phyloP scores from a whole-genome alignment of 1,140 invertebrate genomes.

The Caenorhabditis remanei region DNA sequence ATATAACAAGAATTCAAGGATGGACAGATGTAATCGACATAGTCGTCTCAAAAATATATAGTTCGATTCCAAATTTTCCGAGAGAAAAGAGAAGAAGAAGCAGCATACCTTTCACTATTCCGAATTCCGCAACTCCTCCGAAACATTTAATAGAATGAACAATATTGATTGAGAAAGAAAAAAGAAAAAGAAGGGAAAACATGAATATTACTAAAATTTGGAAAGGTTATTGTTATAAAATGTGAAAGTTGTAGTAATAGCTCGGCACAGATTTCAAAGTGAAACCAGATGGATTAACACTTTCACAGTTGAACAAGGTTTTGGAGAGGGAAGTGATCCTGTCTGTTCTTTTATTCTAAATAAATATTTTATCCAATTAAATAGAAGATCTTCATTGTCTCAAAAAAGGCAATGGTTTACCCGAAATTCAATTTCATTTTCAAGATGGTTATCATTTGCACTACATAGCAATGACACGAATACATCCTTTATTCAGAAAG shows the following conservation, averaged over 20 bases:
- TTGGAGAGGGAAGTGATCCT: neutral
- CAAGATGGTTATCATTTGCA: no score
- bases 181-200: neutral
- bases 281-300: conserved; percentile 51
- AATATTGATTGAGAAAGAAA: neutral
- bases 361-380: no score
- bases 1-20: conserved; percentile 32
- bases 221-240: neutral
- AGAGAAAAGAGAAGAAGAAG: neutral
- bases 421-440: no score
- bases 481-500: no score
- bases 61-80: neutral
- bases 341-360: no score
- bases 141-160: conserved; percentile 25
- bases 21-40: conserved; percentile 34
- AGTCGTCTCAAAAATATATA: neutral
- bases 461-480: no score
- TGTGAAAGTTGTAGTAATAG: neutral
- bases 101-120: neutral
- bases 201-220: neutral
- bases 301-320: neutral
- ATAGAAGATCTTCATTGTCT: no score
- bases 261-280: neutral
- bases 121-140: conserved; percentile 18
- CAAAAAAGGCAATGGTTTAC: no score